phyloP scores from a whole-genome alignment of 1,140 invertebrate species.

The Temnothorax nylanderi region DNA sequence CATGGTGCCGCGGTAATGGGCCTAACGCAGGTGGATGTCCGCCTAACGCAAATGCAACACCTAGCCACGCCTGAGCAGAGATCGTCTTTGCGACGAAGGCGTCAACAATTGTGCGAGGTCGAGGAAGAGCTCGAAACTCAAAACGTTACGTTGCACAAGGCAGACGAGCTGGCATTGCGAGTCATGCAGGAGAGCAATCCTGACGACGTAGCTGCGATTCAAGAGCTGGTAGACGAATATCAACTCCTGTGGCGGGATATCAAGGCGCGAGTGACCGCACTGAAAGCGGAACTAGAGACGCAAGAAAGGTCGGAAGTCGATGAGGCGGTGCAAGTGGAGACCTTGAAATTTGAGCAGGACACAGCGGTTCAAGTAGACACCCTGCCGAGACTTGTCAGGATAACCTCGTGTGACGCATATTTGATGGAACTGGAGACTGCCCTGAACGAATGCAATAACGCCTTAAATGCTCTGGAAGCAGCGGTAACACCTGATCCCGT shows the following conservation, averaged over 20 bases:
- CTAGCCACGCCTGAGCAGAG: slow-evolving; percentile 85
- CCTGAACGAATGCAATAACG: slow-evolving; percentile 87
- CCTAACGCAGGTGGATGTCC: slow-evolving; percentile 89
- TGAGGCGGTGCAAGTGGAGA: slow-evolving; percentile 90
- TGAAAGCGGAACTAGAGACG: slow-evolving; percentile 84
- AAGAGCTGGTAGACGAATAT: slow-evolving; percentile 90
- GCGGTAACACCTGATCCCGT: slow-evolving; percentile 86
- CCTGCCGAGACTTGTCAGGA: slow-evolving; percentile 87
- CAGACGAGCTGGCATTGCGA: slow-evolving; percentile 87
- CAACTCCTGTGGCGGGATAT: slow-evolving; percentile 89
- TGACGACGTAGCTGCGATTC: slow-evolving; percentile 86
- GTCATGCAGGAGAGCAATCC: slow-evolving; percentile 87
- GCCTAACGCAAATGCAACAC: slow-evolving; percentile 89
- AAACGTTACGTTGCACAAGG: slow-evolving; percentile 85
- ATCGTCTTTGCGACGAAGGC: slow-evolving; percentile 78
- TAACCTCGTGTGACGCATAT: slow-evolving; percentile 93
- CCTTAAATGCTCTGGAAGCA: slow-evolving; percentile 86
- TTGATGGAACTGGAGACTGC: slow-evolving; percentile 90
- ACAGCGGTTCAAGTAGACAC: slow-evolving; percentile 93
- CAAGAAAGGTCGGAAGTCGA: slow-evolving; percentile 85
- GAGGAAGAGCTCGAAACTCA: slow-evolving; percentile 87
- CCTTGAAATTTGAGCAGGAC: slow-evolving; percentile 91
- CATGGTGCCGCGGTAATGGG: slow-evolving; percentile 90
- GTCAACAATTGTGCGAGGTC: slow-evolving; percentile 85
- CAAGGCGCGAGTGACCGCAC: slow-evolving; percentile 84